Evolutionary conservation across 2,113 vertebrate species (phyloP), one percentile per base, ranked within the genome.

Genomic region (Oreotrochilus melanogaster): DNA sequence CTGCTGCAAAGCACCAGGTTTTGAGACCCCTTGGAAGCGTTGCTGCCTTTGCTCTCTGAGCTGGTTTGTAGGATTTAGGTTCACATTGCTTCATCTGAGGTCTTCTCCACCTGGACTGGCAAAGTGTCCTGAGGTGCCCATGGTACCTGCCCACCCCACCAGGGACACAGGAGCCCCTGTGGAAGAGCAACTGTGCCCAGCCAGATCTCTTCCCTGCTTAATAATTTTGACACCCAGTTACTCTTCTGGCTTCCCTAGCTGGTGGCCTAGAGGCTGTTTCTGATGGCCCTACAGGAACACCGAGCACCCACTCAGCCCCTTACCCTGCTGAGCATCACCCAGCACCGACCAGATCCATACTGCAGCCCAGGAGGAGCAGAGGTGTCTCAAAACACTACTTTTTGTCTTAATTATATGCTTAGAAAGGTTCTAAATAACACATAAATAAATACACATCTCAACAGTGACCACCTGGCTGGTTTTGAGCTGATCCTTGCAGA

Each of bases 341-440:
- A 0, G 22, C 35, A 27, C n/a, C 0, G 0, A 27, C 7, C 35
- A 71, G n/a, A 67, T 61, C n/a, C 53, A 4, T 6, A 1, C 50
- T 42, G 60, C 39, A 66, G 21, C 19, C 23, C 78, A 35, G 18
- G 24, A 7, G 15, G 19, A 45, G 16, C 3, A 2, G 14, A 53
- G 69, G 64, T 15, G 1, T 18, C 73, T 82, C 31, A 51, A 50
- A 42, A 31, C 43, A 37, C n/a, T 84, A 30, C 1, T 79, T 86
- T 28, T 88, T 47, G 18, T 23, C 42, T 37, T 47, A 53, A 37
- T 35, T 50, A 33, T 12, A 51, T 6, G 3, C 39, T 65, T 62
- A 39, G 14, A 78, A 66, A 74, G 3, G 6, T 51, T 74, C 42
- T 78, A 81, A 66, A 56, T 18, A 37, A 37, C 19, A 56, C 7